Conservation (phyloP, 2,797 vertebrate species). For the Acipenser transmontanus region DNA sequence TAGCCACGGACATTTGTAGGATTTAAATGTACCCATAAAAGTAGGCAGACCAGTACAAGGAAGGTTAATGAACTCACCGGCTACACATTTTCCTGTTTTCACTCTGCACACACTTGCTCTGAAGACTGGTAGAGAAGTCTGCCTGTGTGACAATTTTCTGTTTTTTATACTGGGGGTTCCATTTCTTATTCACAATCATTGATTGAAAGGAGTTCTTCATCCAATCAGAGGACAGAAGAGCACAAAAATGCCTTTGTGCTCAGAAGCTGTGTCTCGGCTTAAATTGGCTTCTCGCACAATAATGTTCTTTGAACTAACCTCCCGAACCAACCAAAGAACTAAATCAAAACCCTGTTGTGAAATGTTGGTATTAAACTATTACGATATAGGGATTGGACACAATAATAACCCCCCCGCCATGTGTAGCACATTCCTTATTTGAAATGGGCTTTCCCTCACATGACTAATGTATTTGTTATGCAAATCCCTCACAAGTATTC, state of each 20-base stretch:
- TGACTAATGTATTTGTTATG: too few relatives aligned
- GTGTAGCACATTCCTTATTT: too few relatives aligned
- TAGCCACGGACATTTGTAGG: too few relatives aligned
- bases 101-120: slow-evolving; percentile 16
- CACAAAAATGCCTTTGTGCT: slow-evolving; percentile 65
- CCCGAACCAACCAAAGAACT: slow-evolving; percentile 17
- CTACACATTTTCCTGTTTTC: slow-evolving; percentile 48
- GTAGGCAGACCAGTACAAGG: background rate
- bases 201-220: slow-evolving; percentile 32
- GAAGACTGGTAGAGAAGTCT: slow-evolving; percentile 3
- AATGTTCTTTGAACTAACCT: slow-evolving; percentile 32
- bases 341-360: slow-evolving; percentile 26
- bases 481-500: too few relatives aligned
- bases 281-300: slow-evolving; percentile 29
- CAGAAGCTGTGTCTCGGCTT: slow-evolving; percentile 19
- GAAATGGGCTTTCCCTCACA: too few relatives aligned
- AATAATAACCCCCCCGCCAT: too few relatives aligned
- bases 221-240: slow-evolving; percentile 50
- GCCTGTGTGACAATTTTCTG: background rate
- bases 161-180: slow-evolving; percentile 46
- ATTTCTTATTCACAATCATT: slow-evolving; percentile 21
- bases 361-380: background rate
- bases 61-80: slow-evolving; percentile 41
- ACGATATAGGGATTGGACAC: too few relatives aligned
- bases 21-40: too few relatives aligned